Evolutionary conservation across 2,797 vertebrate species (phyloP), one percentile per base, ranked within the genome.

Genomic region (Eulemur mongoz): DNA sequence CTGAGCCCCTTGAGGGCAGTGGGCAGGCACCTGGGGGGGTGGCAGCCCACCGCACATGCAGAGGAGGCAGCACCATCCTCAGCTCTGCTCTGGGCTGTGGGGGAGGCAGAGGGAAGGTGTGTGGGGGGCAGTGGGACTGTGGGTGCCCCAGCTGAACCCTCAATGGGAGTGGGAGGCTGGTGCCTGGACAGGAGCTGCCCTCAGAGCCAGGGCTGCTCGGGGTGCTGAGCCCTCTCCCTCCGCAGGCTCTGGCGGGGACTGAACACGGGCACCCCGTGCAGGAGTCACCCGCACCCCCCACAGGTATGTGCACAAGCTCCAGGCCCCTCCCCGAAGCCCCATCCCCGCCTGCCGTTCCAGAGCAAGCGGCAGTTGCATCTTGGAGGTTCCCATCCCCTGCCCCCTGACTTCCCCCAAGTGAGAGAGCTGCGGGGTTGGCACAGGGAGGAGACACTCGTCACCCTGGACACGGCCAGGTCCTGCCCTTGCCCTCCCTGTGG

Each of bases 401-500:
- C 30, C 25, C 48, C n/a, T 45, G 38, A 4, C 7, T 52, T 2
- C 30, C 90, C 2, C 18, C 48, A 99, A 99, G 95, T 98, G 38
- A 99, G 99, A 94, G 98, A 54, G 23, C 25, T 0, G 1, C 11
- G 15, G 27, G 13, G 7, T 17, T 13, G 13, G 27, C 17, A 50
- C 52, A 27, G 43, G 45, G 67, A 57, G 80, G 50, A 48, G 70
- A 75, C 13, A 2, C 6, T 14, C 30, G n/a, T 38, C 27, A 30
- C 32, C 0, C 9, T 11, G 50, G 40, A 17, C 7, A 4, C 4
- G 15, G 35, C 40, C 15, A 40, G n/a, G 13, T 48, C 25, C 40
- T 72, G 38, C 23, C 25, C 5, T 18, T 43, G 30, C 75, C 40
- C 40, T 1, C 4, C 1, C 5, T 32, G 25, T 65, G 8, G n/a